Evolutionary conservation across 2,113 vertebrate genomes (phyloP).

Genomic region (Spea multiplicata): DNA sequence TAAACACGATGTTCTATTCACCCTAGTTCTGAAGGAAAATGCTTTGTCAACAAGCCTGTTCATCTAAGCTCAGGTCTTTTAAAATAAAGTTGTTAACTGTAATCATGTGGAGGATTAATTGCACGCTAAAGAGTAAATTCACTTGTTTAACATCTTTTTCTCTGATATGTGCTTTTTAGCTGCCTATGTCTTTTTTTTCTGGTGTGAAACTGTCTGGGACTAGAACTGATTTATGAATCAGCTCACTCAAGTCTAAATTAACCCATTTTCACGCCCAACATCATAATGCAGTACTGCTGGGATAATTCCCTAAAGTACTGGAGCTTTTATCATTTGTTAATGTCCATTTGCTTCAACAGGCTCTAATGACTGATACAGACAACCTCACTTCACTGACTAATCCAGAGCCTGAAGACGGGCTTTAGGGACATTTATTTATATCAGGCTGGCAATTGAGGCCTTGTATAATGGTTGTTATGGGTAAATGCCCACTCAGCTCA

Average conservation of each 20-base stretch:
- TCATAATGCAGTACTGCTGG: not conserved
- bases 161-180: slow-evolving; percentile 1
- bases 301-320: not conserved
- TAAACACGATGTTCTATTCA: slow-evolving; percentile 17
- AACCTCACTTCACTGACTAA: not conserved
- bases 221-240: not conserved
- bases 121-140: slow-evolving; percentile 8
- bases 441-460: too few relatives aligned
- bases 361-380: not conserved
- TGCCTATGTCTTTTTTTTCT: not conserved
- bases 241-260: not conserved
- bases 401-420: not conserved
- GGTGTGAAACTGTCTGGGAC: not conserved
- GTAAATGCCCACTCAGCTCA: not conserved
- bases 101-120: slow-evolving; percentile 4
- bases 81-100: slow-evolving; percentile 7
- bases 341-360: not conserved
- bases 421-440: not conserved
- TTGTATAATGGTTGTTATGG: not conserved
- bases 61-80: not conserved
- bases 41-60: slow-evolving; percentile 27
- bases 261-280: slow-evolving; percentile 1
- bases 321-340: slow-evolving; percentile 9
- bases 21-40: slow-evolving; percentile 17
- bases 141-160: slow-evolving; percentile 26